Evolutionary conservation across 2,113 vertebrate genomes (phyloP).

Genomic region (Acrocephalus arundinaceus): DNA sequence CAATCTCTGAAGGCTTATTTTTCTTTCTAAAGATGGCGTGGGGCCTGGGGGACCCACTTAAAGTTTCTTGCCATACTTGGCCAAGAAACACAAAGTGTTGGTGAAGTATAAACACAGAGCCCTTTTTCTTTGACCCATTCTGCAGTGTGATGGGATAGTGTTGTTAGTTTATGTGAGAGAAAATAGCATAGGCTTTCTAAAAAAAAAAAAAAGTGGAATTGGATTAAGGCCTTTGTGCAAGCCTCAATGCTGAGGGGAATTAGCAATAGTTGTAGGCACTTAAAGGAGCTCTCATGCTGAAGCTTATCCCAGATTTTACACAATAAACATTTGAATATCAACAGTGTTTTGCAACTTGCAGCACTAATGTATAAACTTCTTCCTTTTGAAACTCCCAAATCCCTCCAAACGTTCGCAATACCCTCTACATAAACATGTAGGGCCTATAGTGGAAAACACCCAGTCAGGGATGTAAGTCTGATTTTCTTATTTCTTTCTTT

Average conservation of each 20-base stretch:
- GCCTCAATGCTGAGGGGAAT: slow-evolving; percentile 98
- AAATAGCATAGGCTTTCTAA: slow-evolving; percentile 96
- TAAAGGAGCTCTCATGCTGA: slow-evolving; percentile 99
- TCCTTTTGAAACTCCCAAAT: slow-evolving; percentile 92
- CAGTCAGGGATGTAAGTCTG: slow-evolving; percentile 58
- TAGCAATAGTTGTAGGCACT: slow-evolving; percentile 99
- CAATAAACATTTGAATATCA: slow-evolving; percentile 99
- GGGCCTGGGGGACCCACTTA: slow-evolving; percentile 91
- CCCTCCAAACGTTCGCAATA: slow-evolving; percentile 83
- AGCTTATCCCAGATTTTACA: slow-evolving; percentile 99
- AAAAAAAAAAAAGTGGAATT: slow-evolving; percentile 89
- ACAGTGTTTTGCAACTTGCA: slow-evolving; percentile 99
- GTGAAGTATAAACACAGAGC: slow-evolving; percentile 95
- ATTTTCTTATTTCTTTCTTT: slow-evolving; percentile 57
- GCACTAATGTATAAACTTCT: slow-evolving; percentile 99
- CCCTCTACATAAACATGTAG: slow-evolving; percentile 82
- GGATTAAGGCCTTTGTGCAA: slow-evolving; percentile 98
- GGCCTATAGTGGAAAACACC: slow-evolving; percentile 66
- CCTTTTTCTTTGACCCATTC: slow-evolving; percentile 93
- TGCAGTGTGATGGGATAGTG: slow-evolving; percentile 93
- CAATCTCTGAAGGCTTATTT: slow-evolving; percentile 82
- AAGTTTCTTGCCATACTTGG: slow-evolving; percentile 89
- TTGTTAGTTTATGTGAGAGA: slow-evolving; percentile 99
- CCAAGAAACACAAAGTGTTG: slow-evolving; percentile 92
- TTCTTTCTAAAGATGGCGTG: slow-evolving; percentile 84